These are phyloP conservation scores for Epirrita christyi DNA, from an alignment of 2,888 invertebrate species.

Conservation along the genomic window DNA sequence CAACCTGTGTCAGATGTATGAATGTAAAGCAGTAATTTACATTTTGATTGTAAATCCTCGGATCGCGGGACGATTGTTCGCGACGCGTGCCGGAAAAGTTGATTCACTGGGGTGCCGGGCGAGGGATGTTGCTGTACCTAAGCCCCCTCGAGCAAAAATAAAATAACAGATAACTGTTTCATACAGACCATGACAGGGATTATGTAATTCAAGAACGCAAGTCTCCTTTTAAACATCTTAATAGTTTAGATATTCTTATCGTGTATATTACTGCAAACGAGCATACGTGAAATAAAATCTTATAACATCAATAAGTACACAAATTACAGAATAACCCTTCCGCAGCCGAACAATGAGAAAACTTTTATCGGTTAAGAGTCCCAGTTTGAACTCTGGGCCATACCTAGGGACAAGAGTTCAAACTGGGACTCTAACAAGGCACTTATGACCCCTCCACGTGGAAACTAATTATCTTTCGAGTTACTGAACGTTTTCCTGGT, in stretches of 20 bases:
- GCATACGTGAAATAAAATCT: too few relatives aligned
- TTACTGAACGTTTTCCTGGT: constrained; percentile 16
- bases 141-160: constrained; percentile 11
- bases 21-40: constrained; percentile 68
- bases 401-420: constrained; percentile 6
- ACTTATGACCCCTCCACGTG: constrained; percentile 24
- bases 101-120: constrained; percentile 49
- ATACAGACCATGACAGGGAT: neutral
- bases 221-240: too few relatives aligned
- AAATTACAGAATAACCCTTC: constrained; percentile 1
- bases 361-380: constrained; percentile 4
- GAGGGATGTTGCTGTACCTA: constrained; percentile 35
- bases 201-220: neutral
- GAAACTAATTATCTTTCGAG: constrained; percentile 23
- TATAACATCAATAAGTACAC: too few relatives aligned
- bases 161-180: neutral
- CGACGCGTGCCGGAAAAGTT: constrained; percentile 52
- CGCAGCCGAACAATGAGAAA: neutral
- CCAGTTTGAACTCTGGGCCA: constrained; percentile 22
- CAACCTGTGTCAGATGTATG: constrained; percentile 38
- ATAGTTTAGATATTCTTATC: too few relatives aligned
- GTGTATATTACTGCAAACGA: too few relatives aligned
- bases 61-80: constrained; percentile 51
- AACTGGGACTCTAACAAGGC: constrained; percentile 18
- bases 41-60: constrained; percentile 74